Evolutionary conservation across 2,888 invertebrate genomes (phyloP), one percentile per base, ranked within the genome.

Genomic region (Nymphalis c-album): DNA sequence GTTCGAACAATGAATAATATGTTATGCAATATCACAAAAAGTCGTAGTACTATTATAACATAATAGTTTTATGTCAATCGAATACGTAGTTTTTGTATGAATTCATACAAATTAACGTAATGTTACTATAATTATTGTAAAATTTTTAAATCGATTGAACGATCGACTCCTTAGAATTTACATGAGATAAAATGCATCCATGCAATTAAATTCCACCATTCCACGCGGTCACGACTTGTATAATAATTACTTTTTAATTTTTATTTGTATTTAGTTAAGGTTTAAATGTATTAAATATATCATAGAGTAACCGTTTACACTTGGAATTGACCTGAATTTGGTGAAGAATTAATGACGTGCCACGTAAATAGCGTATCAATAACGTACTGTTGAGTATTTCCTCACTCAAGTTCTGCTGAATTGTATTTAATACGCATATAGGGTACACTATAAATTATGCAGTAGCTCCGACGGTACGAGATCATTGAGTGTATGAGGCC

Each of bases 401-500:
- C 60, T 53, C 60, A 64, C 59, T 47, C 35, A 60, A 59, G 46
- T 68, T 71, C 67, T 70, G 75, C 75, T 73, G 75, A 71, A 66
- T 72, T 58, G 69, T 74, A 66, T 68, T 63, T 67, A 67, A 67
- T 68, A 73, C 71, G 73, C 74, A 73, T 68, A 71, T 68, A 68
- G 68, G 69, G 63, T 60, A 67, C 67, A 68, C 70, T 55, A 69
- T 73, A 71, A 75, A 73, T 74, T 73, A 75, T 75, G 75, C 75
- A 72, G 68, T 60, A 71, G 67, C 71, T 64, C 63, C 57, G 55
- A 35, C 70, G 71, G 64, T 69, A 70, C 67, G 69, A 74, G 71
- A 73, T 71, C 71, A 72, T 74, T 71, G 73, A 74, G 74, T 70
- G 74, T 72, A 73, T 73, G 74, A 68, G 71, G 73, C 75, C 71